phyloP scores from a whole-genome alignment of 2,888 invertebrate species.

The Archips xylosteana region DNA sequence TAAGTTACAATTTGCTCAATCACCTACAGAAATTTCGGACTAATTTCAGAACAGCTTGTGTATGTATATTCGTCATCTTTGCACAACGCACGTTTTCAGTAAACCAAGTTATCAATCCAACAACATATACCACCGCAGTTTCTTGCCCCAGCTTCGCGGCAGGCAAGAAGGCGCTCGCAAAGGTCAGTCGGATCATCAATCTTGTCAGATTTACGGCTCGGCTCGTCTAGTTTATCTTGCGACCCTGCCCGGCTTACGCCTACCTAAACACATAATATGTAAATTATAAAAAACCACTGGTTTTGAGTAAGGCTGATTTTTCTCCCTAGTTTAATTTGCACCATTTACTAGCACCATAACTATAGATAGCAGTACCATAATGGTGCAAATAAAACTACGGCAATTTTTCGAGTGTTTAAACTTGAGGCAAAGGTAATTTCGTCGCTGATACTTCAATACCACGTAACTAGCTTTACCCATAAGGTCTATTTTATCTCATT shows the following conservation, averaged over 20 bases:
- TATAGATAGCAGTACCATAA: too few species aligned
- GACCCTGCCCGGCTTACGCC: conserved; percentile 58
- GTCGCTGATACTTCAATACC: too few species aligned
- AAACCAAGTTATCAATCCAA: conserved; percentile 5
- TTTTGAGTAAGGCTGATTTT: neutral
- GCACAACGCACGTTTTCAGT: neutral
- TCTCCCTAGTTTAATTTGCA: too few species aligned
- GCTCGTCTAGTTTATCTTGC: conserved; percentile 67
- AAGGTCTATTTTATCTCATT: too few species aligned
- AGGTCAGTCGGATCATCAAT: conserved; percentile 71
- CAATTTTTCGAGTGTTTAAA: too few species aligned
- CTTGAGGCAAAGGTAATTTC: too few species aligned
- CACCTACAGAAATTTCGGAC: too few species aligned
- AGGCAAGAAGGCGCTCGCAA: conserved; percentile 52
- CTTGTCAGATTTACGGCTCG: conserved; percentile 75
- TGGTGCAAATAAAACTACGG: too few species aligned
- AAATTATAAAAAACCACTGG: conserved; percentile 32
- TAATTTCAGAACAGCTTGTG: neutral
- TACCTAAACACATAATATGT: conserved; percentile 37
- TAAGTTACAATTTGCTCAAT: too few species aligned
- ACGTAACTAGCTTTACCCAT: too few species aligned
- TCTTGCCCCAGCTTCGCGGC: conserved; percentile 50
- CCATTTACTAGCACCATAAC: too few species aligned
- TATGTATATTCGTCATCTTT: neutral
- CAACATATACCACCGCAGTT: conserved; percentile 54